A percentile compares a stretch with the other conserved stretches of the same genome.
Conservation (phyloP, 2,797 vertebrate species). For the Argyrosomus regius region DNA sequence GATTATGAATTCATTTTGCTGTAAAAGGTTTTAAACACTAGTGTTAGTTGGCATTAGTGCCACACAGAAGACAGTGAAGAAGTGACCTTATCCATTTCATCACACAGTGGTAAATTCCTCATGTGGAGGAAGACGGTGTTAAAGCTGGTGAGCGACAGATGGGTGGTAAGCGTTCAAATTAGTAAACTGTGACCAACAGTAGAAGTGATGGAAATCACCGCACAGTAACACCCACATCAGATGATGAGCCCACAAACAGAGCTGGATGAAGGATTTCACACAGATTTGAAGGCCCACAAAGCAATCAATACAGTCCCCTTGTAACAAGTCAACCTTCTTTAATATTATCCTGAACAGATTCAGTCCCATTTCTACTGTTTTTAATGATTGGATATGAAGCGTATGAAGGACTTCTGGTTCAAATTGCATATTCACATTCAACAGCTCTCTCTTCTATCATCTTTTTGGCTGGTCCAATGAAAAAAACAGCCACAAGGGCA, state of each 20-base stretch:
- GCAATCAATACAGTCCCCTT: background rate
- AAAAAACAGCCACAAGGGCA: constrained; percentile 10
- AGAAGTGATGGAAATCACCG: background rate
- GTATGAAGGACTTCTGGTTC: background rate
- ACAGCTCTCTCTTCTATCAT: background rate
- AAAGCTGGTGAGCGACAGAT: background rate
- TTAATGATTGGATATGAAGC: background rate
- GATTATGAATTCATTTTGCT: background rate
- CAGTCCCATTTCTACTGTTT: background rate
- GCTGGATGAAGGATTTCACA: background rate
- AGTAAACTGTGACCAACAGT: background rate
- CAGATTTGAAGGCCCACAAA: background rate
- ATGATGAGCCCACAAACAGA: background rate
- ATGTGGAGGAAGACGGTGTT: background rate
- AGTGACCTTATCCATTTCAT: background rate
- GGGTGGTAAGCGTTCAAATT: background rate
- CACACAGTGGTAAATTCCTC: background rate
- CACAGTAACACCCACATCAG: background rate
- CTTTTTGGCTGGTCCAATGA: background rate
- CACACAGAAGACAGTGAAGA: background rate
- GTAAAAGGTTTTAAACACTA: background rate
- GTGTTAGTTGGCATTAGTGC: no score
- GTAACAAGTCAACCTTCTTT: background rate
- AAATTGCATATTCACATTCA: constrained; percentile 15
- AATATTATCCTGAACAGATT: background rate